Conservation (phyloP, 2,888 invertebrate species). For the Cepaea hortensis region DNA sequence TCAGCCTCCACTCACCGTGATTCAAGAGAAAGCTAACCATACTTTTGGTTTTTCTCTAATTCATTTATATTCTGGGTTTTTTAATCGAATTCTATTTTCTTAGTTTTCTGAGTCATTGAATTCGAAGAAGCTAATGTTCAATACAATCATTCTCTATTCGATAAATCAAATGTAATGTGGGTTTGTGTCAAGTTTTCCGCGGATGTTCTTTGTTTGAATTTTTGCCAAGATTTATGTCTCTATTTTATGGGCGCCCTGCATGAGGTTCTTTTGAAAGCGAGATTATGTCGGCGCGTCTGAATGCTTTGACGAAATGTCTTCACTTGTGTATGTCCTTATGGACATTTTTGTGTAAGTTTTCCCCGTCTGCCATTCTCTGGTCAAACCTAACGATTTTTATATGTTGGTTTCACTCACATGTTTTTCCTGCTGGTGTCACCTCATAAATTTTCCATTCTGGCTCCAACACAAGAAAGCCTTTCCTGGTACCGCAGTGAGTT, state of each 20-base stretch:
- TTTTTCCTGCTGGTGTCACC: too few species aligned
- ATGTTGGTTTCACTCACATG: too few species aligned
- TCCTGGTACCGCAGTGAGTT: background rate
- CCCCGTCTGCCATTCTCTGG: too few species aligned
- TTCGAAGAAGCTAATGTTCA: conserved; percentile 10
- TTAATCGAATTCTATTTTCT: background rate
- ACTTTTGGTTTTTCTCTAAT: background rate
- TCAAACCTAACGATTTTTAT: too few species aligned
- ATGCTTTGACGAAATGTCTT: background rate
- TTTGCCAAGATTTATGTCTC: conserved; percentile 18
- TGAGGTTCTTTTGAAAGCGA: background rate
- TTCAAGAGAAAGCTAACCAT: background rate
- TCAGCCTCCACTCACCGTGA: background rate
- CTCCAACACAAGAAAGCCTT: background rate
- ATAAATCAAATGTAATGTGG: conserved; percentile 32
- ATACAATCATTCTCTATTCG: conserved; percentile 18
- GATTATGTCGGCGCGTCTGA: background rate
- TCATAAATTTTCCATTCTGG: too few species aligned
- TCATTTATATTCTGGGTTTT: conserved; percentile 8
- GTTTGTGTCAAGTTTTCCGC: conserved; percentile 12
- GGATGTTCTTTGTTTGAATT: conserved; percentile 18
- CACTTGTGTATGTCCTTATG: background rate
- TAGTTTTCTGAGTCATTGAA: background rate
- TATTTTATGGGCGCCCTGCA: background rate
- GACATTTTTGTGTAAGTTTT: background rate